A percentile compares a stretch with the other conserved stretches of the same genome.
Evolutionary conservation across 2,888 invertebrate species (phyloP).

Genomic region (Lochmaea capreae): DNA sequence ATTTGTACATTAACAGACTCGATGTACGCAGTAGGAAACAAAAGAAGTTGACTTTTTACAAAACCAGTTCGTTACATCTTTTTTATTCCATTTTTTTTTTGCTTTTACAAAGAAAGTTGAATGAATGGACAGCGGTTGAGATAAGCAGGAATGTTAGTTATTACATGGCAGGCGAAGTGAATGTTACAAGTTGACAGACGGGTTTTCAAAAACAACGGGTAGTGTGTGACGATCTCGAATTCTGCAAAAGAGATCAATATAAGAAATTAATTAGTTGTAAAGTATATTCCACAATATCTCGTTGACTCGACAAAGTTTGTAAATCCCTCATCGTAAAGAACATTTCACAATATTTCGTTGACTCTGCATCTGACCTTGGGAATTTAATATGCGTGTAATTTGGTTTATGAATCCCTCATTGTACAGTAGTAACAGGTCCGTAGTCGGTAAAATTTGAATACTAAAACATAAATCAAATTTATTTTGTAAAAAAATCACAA

Average conservation of each 20-base stretch:
- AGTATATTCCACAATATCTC: too few relatives aligned
- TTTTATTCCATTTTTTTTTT: not conserved
- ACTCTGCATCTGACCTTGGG: too few relatives aligned
- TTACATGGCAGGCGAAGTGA: not conserved
- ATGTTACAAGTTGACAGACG: not conserved
- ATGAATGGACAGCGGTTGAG: not conserved
- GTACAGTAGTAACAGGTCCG: too few relatives aligned
- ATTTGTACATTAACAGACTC: not conserved
- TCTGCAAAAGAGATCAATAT: not conserved
- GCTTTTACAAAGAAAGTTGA: slow-evolving; percentile 3
- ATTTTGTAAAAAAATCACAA: too few relatives aligned
- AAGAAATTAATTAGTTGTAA: not conserved
- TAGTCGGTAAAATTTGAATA: too few relatives aligned
- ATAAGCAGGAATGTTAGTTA: not conserved
- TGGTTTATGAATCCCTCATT: too few relatives aligned
- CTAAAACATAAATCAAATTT: too few relatives aligned
- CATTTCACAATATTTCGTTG: too few relatives aligned
- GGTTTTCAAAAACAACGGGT: not conserved
- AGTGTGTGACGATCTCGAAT: not conserved
- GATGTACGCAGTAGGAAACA: not conserved
- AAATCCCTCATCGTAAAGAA: too few relatives aligned
- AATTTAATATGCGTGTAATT: too few relatives aligned
- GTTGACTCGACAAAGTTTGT: too few relatives aligned
- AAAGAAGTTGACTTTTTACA: slow-evolving; percentile 10
- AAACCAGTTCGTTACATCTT: slow-evolving; percentile 9